A percentile compares a stretch with the other conserved stretches of the same genome.
phyloP scores from a whole-genome alignment of 2,888 invertebrate genomes.

The Rhagium mordax region DNA sequence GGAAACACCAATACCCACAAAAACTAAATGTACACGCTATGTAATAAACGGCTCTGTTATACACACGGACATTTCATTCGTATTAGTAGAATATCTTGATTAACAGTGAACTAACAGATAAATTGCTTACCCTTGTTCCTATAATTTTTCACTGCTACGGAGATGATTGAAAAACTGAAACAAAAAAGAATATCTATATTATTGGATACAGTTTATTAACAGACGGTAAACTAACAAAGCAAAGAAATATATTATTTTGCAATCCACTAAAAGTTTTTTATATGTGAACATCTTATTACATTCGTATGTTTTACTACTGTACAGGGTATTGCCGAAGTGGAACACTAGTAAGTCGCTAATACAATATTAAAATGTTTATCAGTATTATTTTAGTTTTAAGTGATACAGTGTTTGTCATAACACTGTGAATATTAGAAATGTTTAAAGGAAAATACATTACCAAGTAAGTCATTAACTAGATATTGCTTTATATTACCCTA shows the following conservation, averaged over 20 bases:
- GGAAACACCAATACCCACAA: slow-evolving; percentile 28
- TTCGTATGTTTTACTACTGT: too few species aligned
- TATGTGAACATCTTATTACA: too few species aligned
- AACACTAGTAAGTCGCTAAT: too few species aligned
- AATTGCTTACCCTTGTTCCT: slow-evolving; percentile 23
- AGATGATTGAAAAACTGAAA: slow-evolving; percentile 15
- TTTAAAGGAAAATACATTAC: too few species aligned
- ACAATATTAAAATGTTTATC: too few species aligned
- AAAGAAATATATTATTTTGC: neutral
- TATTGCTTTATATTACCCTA: too few species aligned
- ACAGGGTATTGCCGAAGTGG: too few species aligned
- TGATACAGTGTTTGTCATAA: too few species aligned
- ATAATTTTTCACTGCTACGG: slow-evolving; percentile 12
- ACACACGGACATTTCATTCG: slow-evolving; percentile 10
- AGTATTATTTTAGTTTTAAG: too few species aligned
- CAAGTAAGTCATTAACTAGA: too few species aligned
- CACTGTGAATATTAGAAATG: too few species aligned
- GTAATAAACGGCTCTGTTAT: slow-evolving; percentile 19
- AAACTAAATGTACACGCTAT: slow-evolving; percentile 24
- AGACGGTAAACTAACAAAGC: neutral
- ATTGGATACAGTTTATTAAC: slow-evolving; percentile 8
- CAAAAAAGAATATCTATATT: slow-evolving; percentile 8
- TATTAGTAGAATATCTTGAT: slow-evolving; percentile 23
- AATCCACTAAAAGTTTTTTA: neutral
- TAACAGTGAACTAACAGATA: slow-evolving; percentile 27